Evolutionary conservation across 2,888 invertebrate species (phyloP), one percentile per base, ranked within the genome.

Genomic region (Coelopa pilipes): DNA sequence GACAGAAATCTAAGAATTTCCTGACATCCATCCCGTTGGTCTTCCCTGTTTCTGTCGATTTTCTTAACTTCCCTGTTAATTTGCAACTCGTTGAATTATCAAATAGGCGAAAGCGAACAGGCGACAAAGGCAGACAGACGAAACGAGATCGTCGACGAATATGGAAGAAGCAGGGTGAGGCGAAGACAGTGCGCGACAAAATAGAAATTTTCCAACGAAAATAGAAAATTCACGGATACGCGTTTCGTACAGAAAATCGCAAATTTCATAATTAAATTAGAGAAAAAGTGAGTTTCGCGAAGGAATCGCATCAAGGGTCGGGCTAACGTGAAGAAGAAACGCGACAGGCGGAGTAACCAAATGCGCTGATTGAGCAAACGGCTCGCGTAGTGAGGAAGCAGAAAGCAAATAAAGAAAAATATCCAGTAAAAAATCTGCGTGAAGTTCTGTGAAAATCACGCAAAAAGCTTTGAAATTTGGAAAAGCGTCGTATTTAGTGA

Each of bases 1-100:
- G 76, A 76, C 72, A 69, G 72, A 74, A 66, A 70, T 74, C 69
- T 72, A 76, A 68, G 63, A 71, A 12, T 34, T 19, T 7, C 34
- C 34, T 34, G 34, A 34, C 2, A 34, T 34, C 7, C 2, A 2
- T 34, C 4, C 34, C 7, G 34, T 34, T 34, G 34, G 2, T 34
- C 4, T 34, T n/a, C n/a, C n/a, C n/a, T n/a, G n/a, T n/a, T n/a
- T n/a, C n/a, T n/a, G n/a, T n/a, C n/a, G n/a, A n/a, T n/a, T n/a
- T n/a, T n/a, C n/a, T n/a, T n/a, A n/a, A n/a, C n/a, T n/a, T n/a
- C n/a, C n/a, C n/a, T n/a, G n/a, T n/a, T n/a, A n/a, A n/a, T n/a
- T n/a, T n/a, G n/a, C n/a, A n/a, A n/a, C n/a, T n/a, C n/a, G n/a
- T n/a, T n/a, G n/a, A n/a, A n/a, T n/a, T n/a, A n/a, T n/a, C n/a